Base-by-base conservation (phyloP, 1,140 invertebrate species). In the Ectropis grisescens region DNA sequence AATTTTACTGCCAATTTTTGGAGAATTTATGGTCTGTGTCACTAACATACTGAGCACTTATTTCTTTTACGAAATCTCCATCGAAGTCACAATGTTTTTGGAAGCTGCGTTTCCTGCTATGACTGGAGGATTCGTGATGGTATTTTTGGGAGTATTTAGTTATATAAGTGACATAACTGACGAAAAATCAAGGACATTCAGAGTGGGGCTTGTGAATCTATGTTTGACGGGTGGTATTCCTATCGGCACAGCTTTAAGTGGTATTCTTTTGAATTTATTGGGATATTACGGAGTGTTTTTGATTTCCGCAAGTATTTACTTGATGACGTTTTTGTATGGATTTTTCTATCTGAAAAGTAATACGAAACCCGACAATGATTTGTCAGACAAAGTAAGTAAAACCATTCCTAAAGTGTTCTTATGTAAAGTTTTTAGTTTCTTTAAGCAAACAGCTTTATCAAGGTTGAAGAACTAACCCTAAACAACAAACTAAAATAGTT, bases 91-190 rank as follows among this genome's bases (percentile, higher is more conserved):
- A 10, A 85, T 85, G 47, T 65, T 86, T 16, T 51, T 83, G 1
- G 85, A 87, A 66, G 81, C 74, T 0, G 41, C 87, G 2, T 75
- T 85, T 13, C 83, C 84, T 2, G 85, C 84, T 2, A 58, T 87
- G 12, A 84, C 85, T 12, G 84, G 84, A 13, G 82, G 86, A 23
- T 82, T 81, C 75, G 78, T 84, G 0, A 74, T 83, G 67, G 61
- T 86, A 16, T 80, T 83, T 33, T 74, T 86, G 55, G 83, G 84
- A 10, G 72, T 85, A 7, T 87, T 86, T 41, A 84, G 85, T 34
- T 87, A 87, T 33, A 84, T 87, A 12, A 84, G 85, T 51, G 85
- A 87, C 43, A 75, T 86, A 2, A 87, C 85, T 6, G 78, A 71
- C 13, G 41, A 83, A 31, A 72, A 86, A 47, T 70, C 79, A 23